Evolutionary conservation across 2,888 invertebrate species (phyloP).

Genomic region (Pristionchus japonicus): DNA sequence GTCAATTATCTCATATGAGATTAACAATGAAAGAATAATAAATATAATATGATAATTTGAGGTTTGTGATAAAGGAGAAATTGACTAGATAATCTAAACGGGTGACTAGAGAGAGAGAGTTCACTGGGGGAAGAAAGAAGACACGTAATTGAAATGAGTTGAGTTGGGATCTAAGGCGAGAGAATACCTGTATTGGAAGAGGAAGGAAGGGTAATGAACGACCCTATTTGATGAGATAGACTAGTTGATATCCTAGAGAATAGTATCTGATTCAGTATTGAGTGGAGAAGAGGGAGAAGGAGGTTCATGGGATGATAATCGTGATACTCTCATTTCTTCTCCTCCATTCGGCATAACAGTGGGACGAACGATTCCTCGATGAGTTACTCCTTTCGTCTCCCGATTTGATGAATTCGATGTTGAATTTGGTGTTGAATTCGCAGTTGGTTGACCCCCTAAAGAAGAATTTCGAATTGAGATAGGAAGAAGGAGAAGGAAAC

Average conservation of each 20-base stretch:
- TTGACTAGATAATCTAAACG: slow-evolving; percentile 1
- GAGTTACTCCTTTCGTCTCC: not conserved
- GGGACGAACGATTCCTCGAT: not conserved
- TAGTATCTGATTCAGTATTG: slow-evolving; percentile 22
- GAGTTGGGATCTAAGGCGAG: not conserved
- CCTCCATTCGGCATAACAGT: slow-evolving; percentile 61
- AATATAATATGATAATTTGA: not conserved
- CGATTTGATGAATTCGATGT: not conserved
- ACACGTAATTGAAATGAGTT: not conserved
- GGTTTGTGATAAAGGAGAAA: not conserved
- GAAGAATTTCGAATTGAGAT: not conserved
- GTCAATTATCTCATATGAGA: not conserved
- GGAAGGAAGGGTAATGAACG: not conserved
- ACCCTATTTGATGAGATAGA: not conserved
- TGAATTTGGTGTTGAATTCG: not conserved
- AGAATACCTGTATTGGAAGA: not conserved
- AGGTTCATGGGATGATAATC: slow-evolving; percentile 60
- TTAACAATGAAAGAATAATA: slow-evolving; percentile 6
- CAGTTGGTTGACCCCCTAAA: not conserved
- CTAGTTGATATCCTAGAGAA: slow-evolving; percentile 11
- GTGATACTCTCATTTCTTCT: slow-evolving; percentile 61
- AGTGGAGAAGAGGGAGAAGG: slow-evolving; percentile 43
- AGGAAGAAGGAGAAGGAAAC: not conserved
- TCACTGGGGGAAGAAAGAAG: not conserved
- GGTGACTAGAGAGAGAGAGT: not conserved